Base-by-base conservation (phyloP, 2,113 vertebrate species). In the Corythornis vintsioides region DNA sequence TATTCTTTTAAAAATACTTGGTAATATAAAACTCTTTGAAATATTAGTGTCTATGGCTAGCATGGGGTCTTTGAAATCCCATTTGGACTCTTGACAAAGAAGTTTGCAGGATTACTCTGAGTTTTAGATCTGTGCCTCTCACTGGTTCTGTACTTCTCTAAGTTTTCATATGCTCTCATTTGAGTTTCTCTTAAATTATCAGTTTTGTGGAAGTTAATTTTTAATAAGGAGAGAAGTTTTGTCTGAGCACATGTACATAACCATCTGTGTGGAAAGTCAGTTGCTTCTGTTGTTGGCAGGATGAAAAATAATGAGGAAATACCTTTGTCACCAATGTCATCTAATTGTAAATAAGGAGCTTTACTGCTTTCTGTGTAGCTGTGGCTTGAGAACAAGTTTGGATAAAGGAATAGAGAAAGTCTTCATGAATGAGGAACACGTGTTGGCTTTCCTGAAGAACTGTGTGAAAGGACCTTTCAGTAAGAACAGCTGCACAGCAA, bases 391-490 rank as follows among this genome's bases (percentile, higher is more conserved):
- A 89, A 5, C 75, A 47, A 91, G 63, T 77, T 85, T 92, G 48
- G 60, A 19, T 84, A 69, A 88, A 92, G 83, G 61, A 93, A 89
- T 83, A 95, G 89, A 73, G 78, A n/a, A 80, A 43, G 63, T 87
- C 73, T 92, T 95, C 33, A 93, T 82, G 64, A 92, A 78, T 31
- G 52, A 80, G 67, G 66, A 95, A 53, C 94, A 92, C 2, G 9
- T 95, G 92, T 70, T 92, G 31, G 71, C 64, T 94, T 92, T 92
- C 48, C 55, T 92, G 64, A 70, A 70, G 82, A 80, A 26, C 52
- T 76, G 29, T 76, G 47, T 96, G 85, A 96, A 94, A 91, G 84
- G 47, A 89, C 74, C 87, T 94, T 94, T 95, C 92, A 96, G 67
- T 89, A 71, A 67, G 82, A 94, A 96, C 95, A 96, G 91, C 95